Evolutionary conservation across 2,113 vertebrate genomes (phyloP).

Genomic region (Pantherophis guttatus): DNA sequence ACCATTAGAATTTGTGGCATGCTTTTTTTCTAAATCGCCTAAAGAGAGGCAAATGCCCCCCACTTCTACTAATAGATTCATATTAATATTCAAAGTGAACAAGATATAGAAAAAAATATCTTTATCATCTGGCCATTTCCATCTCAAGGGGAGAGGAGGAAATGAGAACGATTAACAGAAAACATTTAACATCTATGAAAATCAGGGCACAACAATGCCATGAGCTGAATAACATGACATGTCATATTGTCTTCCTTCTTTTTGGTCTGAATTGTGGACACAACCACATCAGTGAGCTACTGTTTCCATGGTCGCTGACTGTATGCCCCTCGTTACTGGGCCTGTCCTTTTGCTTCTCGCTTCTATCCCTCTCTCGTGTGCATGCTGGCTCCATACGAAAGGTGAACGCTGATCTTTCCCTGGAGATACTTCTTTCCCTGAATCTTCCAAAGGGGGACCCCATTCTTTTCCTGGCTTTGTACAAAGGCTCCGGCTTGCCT

Average conservation of each 20-base stretch:
- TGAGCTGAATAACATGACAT: slow-evolving; percentile 18
- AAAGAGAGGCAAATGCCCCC: background rate
- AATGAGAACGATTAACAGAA: slow-evolving; percentile 1
- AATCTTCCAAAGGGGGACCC: slow-evolving; percentile 72
- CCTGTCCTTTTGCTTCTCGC: slow-evolving; percentile 60
- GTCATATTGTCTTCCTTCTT: slow-evolving; percentile 77
- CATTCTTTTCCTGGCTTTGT: slow-evolving; percentile 65
- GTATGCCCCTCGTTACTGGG: slow-evolving; percentile 66
- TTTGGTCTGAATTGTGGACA: slow-evolving; percentile 65
- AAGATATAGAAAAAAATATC: background rate
- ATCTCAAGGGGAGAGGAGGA: background rate
- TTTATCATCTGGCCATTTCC: background rate
- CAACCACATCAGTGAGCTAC: slow-evolving; percentile 65
- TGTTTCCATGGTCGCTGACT: slow-evolving; percentile 63
- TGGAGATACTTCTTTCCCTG: slow-evolving; percentile 82
- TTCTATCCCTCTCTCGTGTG: slow-evolving; percentile 55
- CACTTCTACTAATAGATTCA: background rate
- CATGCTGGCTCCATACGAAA: slow-evolving; percentile 58
- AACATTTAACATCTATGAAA: slow-evolving; percentile 18
- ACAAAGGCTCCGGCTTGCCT: slow-evolving; percentile 61
- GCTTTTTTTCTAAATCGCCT: background rate
- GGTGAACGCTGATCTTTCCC: slow-evolving; percentile 71
- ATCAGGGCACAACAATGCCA: slow-evolving; percentile 47
- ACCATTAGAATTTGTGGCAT: background rate
- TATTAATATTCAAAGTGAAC: background rate